Base-by-base conservation (phyloP, 1,140 invertebrate species). In the Drosophila repleta region DNA sequence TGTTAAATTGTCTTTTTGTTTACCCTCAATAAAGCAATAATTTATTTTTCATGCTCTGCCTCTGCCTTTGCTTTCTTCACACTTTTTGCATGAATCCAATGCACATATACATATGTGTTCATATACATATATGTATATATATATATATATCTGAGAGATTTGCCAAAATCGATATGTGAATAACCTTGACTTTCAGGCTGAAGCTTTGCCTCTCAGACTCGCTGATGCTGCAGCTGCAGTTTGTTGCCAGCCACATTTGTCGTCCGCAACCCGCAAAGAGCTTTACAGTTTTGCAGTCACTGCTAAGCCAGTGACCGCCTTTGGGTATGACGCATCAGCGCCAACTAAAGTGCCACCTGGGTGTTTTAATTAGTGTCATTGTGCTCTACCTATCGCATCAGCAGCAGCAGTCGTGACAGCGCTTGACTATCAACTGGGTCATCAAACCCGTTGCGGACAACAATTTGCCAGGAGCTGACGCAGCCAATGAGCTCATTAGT, bases 1-100 rank as follows among this genome's bases (percentile, higher is more conserved):
- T 88, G 83, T 88, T 88, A 88, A 88, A 88, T 89, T 76, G 84
- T 89, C 84, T 79, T 89, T 88, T 88, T 88, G 84, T 88, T 88
- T 89, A 88, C 83, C 79, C 84, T 52, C 83, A 89, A 88, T 88
- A 88, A 88, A 77, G 84, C 79, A 78, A 88, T 88, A 77, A 88
- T 88, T 88, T 89, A 88, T 88, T 83, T 88, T 88, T 88, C 79
- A 88, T 89, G 76, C 82, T 89, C 84, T 83, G 13, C 5, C 84
- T 77, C 64, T 87, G 81, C 82, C 78, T 82, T 20, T 46, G 26
- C 20, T 21, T 4, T 18, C 24, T 37, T 13, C 21, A 32, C 21
- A 41, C 45, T 11, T 21, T 8, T 21, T 20, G 45, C 20, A 0
- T 13, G 18, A 15, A 10, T 20, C 49, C 39, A 17, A 43, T 41